Conservation (phyloP, 2,113 vertebrate genomes). For the Atrichornis clamosus region DNA sequence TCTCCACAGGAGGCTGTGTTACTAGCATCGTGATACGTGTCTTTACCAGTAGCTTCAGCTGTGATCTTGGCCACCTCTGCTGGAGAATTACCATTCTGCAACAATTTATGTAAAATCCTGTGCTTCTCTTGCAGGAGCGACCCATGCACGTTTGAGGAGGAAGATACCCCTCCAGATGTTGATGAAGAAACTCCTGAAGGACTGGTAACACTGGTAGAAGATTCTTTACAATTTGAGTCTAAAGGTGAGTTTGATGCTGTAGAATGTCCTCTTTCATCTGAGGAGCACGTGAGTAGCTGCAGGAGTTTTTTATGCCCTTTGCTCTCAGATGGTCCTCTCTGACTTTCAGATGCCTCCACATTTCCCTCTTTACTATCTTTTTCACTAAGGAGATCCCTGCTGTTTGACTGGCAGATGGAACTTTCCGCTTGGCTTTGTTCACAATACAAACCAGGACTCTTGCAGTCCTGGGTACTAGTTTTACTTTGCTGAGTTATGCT, state of each 20-base stretch:
- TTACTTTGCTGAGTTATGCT: slow-evolving; percentile 79
- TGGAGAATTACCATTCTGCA: slow-evolving; percentile 95
- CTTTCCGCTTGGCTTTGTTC: slow-evolving; percentile 84
- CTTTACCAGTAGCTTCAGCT: slow-evolving; percentile 89
- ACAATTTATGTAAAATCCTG: slow-evolving; percentile 94
- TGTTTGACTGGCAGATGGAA: slow-evolving; percentile 84
- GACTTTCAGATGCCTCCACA: slow-evolving; percentile 72
- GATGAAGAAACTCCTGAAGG: slow-evolving; percentile 92
- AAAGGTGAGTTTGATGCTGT: slow-evolving; percentile 71
- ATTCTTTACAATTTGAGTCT: slow-evolving; percentile 83
- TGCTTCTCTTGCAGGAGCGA: slow-evolving; percentile 94
- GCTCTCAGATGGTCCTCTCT: slow-evolving; percentile 79
- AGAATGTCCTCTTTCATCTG: slow-evolving; percentile 83
- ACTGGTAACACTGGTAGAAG: slow-evolving; percentile 80
- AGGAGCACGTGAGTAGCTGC: slow-evolving; percentile 91
- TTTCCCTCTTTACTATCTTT: slow-evolving; percentile 80
- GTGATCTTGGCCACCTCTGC: slow-evolving; percentile 97
- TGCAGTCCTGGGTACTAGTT: slow-evolving; percentile 82
- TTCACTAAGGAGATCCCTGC: slow-evolving; percentile 72
- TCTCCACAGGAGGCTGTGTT: slow-evolving; percentile 60
- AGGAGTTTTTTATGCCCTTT: slow-evolving; percentile 95
- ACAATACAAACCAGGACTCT: slow-evolving; percentile 83
- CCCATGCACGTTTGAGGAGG: slow-evolving; percentile 79
- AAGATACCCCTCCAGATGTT: slow-evolving; percentile 79
- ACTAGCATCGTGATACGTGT: slow-evolving; percentile 61